Conservation (phyloP, 2,888 invertebrate species). For the Tolmerus cingulatus region DNA sequence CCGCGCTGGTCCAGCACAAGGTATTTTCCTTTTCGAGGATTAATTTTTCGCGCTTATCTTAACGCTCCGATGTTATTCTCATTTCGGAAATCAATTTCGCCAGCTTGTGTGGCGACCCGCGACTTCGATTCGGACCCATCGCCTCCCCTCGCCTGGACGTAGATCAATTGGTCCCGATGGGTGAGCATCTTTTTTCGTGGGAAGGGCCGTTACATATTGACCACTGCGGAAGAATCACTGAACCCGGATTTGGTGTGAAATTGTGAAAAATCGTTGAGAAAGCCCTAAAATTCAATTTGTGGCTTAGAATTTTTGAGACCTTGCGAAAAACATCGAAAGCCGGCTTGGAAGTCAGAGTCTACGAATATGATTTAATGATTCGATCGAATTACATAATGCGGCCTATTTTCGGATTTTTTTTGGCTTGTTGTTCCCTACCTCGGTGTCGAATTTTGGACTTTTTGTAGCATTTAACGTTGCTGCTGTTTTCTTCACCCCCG, state of each 20-base stretch:
- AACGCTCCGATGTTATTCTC: conserved; percentile 9
- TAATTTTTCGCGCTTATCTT: conserved; percentile 37
- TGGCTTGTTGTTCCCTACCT: no score
- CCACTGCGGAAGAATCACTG: conserved; percentile 5
- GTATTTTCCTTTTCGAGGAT: neutral
- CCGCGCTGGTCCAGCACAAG: neutral
- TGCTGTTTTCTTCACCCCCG: neutral
- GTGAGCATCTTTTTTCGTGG: neutral
- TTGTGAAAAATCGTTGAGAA: no score
- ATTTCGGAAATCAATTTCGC: conserved; percentile 37
- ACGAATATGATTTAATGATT: no score
- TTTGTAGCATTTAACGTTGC: no score
- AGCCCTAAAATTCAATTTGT: no score
- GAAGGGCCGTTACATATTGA: neutral
- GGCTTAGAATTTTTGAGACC: no score
- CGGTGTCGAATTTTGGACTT: no score
- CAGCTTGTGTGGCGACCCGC: conserved; percentile 22
- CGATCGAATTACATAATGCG: no score
- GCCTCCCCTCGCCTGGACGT: neutral
- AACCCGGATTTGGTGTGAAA: conserved; percentile 17
- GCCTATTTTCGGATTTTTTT: no score
- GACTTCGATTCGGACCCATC: neutral
- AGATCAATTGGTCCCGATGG: conserved; percentile 17
- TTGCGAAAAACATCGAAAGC: no score
- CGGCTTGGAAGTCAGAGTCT: no score